Evolutionary conservation across 2,888 invertebrate species (phyloP), one percentile per base, ranked within the genome.

Genomic region (Caenorhabditis zanzibari): DNA sequence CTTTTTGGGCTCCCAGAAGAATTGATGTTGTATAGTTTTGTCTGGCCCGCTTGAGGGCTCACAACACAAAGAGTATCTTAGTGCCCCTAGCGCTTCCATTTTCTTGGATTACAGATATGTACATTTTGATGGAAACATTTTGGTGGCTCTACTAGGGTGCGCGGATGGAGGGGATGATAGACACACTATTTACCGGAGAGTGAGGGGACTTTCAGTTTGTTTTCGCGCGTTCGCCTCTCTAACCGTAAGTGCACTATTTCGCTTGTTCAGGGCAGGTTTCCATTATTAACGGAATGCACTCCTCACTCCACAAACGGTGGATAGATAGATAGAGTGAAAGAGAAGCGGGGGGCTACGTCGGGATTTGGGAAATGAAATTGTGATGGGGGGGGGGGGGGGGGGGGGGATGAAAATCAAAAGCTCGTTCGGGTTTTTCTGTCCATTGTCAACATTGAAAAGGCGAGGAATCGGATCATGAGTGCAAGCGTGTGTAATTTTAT

Each of bases 251-350:
- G 61, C 79, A 79, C 79, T 79, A 79, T 79, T 71, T 79, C 71
- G 52, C 44, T 22, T 41, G 35, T 74, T 59, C 44, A 49, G 28
- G 64, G 59, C 79, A 71, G 71, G 71, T 79, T 77, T 71, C 54
- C 69, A 77, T 77, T 77, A 77, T 77, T 77, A 77, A 77, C 77
- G 77, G 69, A 77, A 69, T 77, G 77, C 77, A 77, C 77, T 47
- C 47, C 77, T 56, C 71, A 44, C 71, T 79, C 71, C 79, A 71
- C 79, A 79, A 71, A 79, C 71, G 79, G 69, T 54, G 52, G 32
- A 49, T 26, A 54, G 54, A 54, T 54, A 54, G 54, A 54, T 14
- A 24, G 14, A 14, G 24, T 26, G 12, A 22, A 14, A 19, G 49
- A 49, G 19, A 24, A 26, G 52, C 4, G 52, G 10, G 22, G 16